These are phyloP conservation scores for Bombus difficillimus DNA, from an alignment of 1,140 invertebrate species.

Conservation along the genomic window DNA sequence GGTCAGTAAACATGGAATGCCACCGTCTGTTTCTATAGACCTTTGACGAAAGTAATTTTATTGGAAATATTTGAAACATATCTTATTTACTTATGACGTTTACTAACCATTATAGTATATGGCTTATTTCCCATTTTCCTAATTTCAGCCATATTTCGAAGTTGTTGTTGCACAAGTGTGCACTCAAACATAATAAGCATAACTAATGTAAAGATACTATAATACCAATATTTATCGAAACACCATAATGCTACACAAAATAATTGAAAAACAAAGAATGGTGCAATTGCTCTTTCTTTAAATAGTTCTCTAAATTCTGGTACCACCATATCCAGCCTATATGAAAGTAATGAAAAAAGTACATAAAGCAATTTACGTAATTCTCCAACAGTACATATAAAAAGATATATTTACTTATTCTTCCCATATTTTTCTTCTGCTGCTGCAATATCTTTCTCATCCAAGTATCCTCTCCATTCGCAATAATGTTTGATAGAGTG, in stretches of 20 bases:
- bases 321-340: slow-evolving; percentile 93
- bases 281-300: slow-evolving; percentile 98
- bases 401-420: slow-evolving; percentile 88
- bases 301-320: slow-evolving; percentile 99
- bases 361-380: neutral
- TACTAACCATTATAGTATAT: slow-evolving; percentile 90
- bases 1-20: slow-evolving; percentile 93
- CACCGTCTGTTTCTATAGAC: slow-evolving; percentile 97
- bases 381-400: neutral
- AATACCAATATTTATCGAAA: slow-evolving; percentile 99
- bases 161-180: slow-evolving; percentile 98
- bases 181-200: slow-evolving; percentile 99
- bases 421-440: slow-evolving; percentile 93
- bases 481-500: slow-evolving; percentile 89
- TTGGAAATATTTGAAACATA: slow-evolving; percentile 8
- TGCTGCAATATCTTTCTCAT: slow-evolving; percentile 89
- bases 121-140: slow-evolving; percentile 99
- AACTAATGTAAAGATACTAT: slow-evolving; percentile 97
- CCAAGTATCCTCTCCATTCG: slow-evolving; percentile 93
- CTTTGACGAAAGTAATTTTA: slow-evolving; percentile 80
- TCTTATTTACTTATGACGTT: neutral
- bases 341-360: slow-evolving; percentile 64
- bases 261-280: slow-evolving; percentile 97
- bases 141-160: slow-evolving; percentile 99
- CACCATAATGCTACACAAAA: slow-evolving; percentile 99